Evolutionary conservation across 35 echinoderm and acorn worm genomes (phyloP).

Genomic region (Chiridota heheva): DNA sequence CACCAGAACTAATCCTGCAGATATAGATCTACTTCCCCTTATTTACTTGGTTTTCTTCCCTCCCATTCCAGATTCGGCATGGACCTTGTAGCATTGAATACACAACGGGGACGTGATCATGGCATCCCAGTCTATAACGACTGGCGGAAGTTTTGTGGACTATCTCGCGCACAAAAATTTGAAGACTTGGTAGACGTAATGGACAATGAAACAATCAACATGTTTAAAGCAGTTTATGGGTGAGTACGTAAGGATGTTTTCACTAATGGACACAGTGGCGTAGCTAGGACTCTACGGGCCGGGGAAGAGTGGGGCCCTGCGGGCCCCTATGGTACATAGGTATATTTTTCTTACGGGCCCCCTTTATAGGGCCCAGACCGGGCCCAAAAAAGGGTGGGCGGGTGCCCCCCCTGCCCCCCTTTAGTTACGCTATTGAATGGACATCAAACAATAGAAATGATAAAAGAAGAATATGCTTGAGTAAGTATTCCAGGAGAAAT

Average conservation of each 20-base stretch:
- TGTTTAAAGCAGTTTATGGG: slow-evolving; percentile 46
- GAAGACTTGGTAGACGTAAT: slow-evolving; percentile 45
- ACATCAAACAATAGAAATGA: no score
- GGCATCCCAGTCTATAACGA: slow-evolving; percentile 72
- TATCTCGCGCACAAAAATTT: slow-evolving; percentile 35
- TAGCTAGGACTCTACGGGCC: not conserved
- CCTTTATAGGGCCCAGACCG: no score
- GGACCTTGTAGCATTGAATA: slow-evolving; percentile 81
- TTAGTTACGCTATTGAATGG: no score
- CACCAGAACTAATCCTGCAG: not conserved
- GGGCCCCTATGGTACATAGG: no score
- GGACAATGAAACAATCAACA: slow-evolving; percentile 14
- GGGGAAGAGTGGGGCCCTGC: no score
- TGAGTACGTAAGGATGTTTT: slow-evolving; percentile 26
- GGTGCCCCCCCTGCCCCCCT: no score
- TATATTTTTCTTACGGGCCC: no score
- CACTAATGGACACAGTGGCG: not conserved
- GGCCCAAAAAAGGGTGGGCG: not conserved
- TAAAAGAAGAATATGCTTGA: no score
- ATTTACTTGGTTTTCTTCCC: not conserved
- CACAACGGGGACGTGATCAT: slow-evolving; percentile 90
- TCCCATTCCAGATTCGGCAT: slow-evolving; percentile 51
- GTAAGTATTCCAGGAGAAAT: no score
- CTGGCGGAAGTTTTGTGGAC: slow-evolving; percentile 58
- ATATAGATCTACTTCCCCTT: no score